These are phyloP conservation scores for Spea multiplicata DNA, from an alignment of 2,113 vertebrate genomes.

Conservation along the genomic window DNA sequence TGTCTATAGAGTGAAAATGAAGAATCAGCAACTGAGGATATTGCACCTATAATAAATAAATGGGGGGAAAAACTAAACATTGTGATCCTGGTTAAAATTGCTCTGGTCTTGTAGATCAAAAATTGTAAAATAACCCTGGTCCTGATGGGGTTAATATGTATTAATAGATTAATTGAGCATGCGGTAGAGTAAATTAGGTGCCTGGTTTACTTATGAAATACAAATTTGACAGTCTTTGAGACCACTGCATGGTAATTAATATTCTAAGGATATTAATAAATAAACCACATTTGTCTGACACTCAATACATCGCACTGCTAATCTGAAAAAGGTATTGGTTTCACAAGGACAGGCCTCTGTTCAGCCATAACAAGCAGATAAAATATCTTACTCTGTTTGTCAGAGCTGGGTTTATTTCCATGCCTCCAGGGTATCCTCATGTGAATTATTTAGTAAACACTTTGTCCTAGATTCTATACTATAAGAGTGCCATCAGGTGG, in stretches of 20 bases:
- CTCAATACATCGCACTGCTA: constrained; percentile 15
- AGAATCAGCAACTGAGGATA: no score
- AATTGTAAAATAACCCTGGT: no score
- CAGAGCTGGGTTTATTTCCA: constrained; percentile 19
- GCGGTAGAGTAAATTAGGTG: no score
- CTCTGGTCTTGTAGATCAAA: no score
- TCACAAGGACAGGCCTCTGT: neutral
- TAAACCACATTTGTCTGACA: constrained; percentile 32
- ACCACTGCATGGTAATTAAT: constrained; percentile 21
- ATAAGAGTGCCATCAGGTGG: constrained; percentile 14
- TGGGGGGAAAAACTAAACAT: no score
- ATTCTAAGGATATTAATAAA: constrained; percentile 33
- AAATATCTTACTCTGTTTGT: neutral
- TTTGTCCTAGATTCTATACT: neutral
- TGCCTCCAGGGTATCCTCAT: neutral
- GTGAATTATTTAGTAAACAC: constrained; percentile 17
- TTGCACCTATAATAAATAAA: no score
- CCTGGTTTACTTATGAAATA: no score
- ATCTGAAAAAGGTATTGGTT: constrained; percentile 21
- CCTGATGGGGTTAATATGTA: no score
- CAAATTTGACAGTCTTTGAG: neutral
- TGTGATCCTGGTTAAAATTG: no score
- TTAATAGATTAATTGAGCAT: no score
- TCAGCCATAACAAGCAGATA: constrained; percentile 20
- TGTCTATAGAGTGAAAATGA: no score